phyloP scores from a whole-genome alignment of 2,797 vertebrate species.

The Sandelia bainsii region DNA sequence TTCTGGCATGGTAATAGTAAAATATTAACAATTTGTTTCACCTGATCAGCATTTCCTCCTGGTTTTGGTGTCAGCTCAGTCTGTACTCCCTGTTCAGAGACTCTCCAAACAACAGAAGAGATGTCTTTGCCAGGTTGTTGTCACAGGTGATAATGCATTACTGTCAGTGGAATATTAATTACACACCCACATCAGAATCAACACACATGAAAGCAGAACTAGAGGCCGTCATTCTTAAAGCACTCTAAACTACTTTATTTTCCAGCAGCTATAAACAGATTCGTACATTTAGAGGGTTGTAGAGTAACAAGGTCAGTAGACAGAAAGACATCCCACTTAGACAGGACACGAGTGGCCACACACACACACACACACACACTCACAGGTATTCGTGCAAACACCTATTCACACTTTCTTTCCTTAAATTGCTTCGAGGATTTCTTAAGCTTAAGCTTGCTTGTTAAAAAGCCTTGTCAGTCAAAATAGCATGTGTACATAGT shows the following conservation, averaged over 20 bases:
- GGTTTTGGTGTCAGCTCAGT: constrained; percentile 34
- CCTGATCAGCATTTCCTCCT: constrained; percentile 29
- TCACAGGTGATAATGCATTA: constrained; percentile 47
- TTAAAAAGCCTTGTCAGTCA: constrained; percentile 37
- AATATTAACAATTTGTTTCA: constrained; percentile 44
- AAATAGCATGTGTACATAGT: constrained; percentile 6
- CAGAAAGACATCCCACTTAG: not conserved
- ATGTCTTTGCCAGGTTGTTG: constrained; percentile 46
- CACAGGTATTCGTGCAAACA: not conserved
- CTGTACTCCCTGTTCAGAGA: constrained; percentile 38
- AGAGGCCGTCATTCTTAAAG: not conserved
- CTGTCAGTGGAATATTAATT: constrained; percentile 41
- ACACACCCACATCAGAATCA: not conserved
- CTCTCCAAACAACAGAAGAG: constrained; percentile 33
- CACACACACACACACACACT: not conserved
- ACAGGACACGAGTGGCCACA: not conserved
- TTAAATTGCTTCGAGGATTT: constrained; percentile 29
- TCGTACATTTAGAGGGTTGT: constrained; percentile 6
- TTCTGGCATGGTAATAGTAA: constrained; percentile 2
- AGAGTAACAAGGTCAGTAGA: constrained; percentile 9
- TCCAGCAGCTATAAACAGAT: constrained; percentile 5
- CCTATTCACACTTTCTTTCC: constrained; percentile 17
- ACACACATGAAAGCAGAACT: not conserved
- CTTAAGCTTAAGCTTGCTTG: constrained; percentile 24
- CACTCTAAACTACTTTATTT: not conserved